Percentiles rank a stretch among this genome's conserved stretches.
Evolutionary conservation across 2,797 vertebrate species (phyloP).

Genomic region (Danionella dracula): DNA sequence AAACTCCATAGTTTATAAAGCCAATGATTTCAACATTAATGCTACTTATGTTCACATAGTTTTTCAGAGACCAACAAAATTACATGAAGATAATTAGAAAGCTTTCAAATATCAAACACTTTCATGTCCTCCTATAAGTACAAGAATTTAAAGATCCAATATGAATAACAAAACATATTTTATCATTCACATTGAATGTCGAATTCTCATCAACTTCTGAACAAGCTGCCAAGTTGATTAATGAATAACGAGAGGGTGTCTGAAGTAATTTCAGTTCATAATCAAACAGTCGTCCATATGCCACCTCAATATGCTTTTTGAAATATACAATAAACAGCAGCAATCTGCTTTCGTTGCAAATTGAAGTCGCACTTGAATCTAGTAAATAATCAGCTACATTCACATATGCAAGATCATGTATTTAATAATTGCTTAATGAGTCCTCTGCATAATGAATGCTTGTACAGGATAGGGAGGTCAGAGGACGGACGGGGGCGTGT

Average conservation of each 20-base stretch:
- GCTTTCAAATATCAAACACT: too few relatives aligned
- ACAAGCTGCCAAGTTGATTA: conserved; percentile 4
- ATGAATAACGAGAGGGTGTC: background rate
- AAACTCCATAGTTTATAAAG: too few relatives aligned
- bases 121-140: too few relatives aligned
- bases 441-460: conserved; percentile 13
- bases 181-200: too few relatives aligned
- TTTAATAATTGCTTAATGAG: conserved; percentile 32
- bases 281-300: conserved; percentile 16
- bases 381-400: conserved; percentile 11
- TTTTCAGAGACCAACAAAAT: too few relatives aligned
- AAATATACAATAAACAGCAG: background rate
- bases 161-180: too few relatives aligned
- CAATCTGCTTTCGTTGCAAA: conserved; percentile 3
- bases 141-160: too few relatives aligned
- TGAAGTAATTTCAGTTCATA: conserved; percentile 20
- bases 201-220: background rate
- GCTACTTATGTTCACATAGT: too few relatives aligned
- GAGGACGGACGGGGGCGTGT: background rate
- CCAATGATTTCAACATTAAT: too few relatives aligned
- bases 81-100: too few relatives aligned
- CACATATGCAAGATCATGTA: conserved; percentile 7
- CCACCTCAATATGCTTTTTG: background rate
- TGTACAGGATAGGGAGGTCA: conserved; percentile 22
- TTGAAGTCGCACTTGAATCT: background rate